Conservation (phyloP, 2,888 invertebrate species). For the Schizaphis graminum region DNA sequence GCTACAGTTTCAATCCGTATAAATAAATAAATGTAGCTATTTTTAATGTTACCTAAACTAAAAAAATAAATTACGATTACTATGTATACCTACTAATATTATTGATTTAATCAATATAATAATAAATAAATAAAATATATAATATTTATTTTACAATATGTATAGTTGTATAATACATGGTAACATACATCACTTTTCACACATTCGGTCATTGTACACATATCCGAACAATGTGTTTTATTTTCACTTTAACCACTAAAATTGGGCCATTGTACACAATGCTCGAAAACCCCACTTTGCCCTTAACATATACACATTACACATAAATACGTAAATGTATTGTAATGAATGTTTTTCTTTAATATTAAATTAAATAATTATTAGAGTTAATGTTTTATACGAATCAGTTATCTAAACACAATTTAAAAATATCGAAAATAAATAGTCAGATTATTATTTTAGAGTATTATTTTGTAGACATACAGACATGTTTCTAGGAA, state of each 20-base stretch:
- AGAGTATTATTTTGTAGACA: neutral
- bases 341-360: too few species aligned
- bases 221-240: neutral
- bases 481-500: neutral
- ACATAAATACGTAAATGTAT: too few species aligned
- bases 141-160: too few species aligned
- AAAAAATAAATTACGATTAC: too few species aligned
- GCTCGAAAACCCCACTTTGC: neutral
- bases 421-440: neutral
- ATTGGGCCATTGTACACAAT: neutral
- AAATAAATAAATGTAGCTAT: too few species aligned
- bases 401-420: neutral
- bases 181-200: too few species aligned
- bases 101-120: too few species aligned
- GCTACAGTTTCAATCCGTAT: too few species aligned
- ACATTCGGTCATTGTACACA: neutral
- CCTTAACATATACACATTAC: neutral
- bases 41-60: too few species aligned
- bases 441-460: neutral
- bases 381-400: neutral
- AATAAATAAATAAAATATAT: too few species aligned
- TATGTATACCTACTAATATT: too few species aligned
- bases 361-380: neutral
- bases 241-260: neutral
- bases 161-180: too few species aligned